Percentiles rank a stretch among this genome's conserved stretches.
Conservation (phyloP, 2,113 vertebrate species). For the Pseudorasbora parva region DNA sequence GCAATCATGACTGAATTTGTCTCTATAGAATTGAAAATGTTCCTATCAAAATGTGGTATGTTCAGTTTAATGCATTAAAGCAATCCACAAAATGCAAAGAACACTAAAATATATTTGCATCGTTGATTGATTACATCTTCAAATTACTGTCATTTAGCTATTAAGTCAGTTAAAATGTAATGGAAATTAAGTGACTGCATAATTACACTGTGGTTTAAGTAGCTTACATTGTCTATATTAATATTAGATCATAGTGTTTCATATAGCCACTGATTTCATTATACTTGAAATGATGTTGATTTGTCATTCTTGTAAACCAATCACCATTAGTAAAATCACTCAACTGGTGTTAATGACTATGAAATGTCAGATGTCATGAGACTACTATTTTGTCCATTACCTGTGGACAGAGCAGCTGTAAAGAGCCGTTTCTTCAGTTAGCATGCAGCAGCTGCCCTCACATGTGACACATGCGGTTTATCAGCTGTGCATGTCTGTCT, state of each 20-base stretch:
- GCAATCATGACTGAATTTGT: not conserved
- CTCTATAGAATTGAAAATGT: not conserved
- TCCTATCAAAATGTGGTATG: not conserved
- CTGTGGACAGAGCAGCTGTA: conserved; percentile 81
- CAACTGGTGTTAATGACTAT: not conserved
- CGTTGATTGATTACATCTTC: not conserved
- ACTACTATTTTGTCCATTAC: conserved; percentile 54
- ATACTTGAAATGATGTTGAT: not conserved
- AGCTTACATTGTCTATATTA: too few species aligned
- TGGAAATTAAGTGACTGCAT: not conserved
- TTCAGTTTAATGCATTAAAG: not conserved
- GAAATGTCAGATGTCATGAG: not conserved
- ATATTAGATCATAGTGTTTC: too few species aligned
- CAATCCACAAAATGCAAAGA: not conserved
- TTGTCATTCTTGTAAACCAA: not conserved
- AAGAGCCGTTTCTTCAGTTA: conserved; percentile 77
- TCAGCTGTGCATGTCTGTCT: conserved; percentile 81
- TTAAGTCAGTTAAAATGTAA: not conserved
- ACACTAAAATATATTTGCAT: too few species aligned
- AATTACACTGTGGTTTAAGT: not conserved
- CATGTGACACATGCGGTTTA: conserved; percentile 76
- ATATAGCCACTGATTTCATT: not conserved
- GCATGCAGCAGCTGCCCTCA: conserved; percentile 78
- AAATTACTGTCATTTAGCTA: not conserved
- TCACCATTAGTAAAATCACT: not conserved